Base-by-base conservation (phyloP, 2,888 invertebrate genomes). In the Synergus japonicus region DNA sequence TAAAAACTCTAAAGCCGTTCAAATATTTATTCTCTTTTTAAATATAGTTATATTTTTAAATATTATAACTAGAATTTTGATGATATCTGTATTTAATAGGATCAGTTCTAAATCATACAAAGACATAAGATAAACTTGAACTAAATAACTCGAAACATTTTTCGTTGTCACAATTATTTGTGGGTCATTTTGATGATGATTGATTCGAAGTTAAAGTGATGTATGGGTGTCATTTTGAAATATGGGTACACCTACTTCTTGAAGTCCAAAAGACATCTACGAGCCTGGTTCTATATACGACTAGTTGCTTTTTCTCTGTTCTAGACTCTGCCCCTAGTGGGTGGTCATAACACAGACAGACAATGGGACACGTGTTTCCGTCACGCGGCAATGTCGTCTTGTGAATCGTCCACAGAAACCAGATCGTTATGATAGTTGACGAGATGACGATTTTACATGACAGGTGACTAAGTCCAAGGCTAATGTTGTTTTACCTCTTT, bases 361-460 rank as follows among this genome's bases (percentile, higher is more conserved):
- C 89, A 90, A 90, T 90, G 86, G 87, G 85, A 90, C 88, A 89
- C 87, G 86, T 89, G 90, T 89, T 88, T 85, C 83, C 86, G 88
- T 90, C 89, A 87, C 87, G 88, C 86, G 87, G 84, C 87, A 86
- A 85, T 88, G 88, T 87, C 88, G 84, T 87, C 81, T 84, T 78
- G 78, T 83, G 79, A 82, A 82, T 82, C 81, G 78, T 82, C 76
- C 76, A 77, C 78, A 78, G 81, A 82, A 78, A 80, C 79, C 80
- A 78, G 79, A 80, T 83, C 76, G 80, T 82, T 82, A 79, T 78
- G 79, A 81, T 81, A 78, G 77, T 82, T 79, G 80, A 82, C 78
- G 82, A 76, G 54, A 54, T 54, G 73, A 73, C 37, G 49, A 73
- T 54, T 73, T 49, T n/a, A 73, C 73, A 73, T 54, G 73, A 54